Evolutionary conservation across 53 echinoderm and acorn worm species (phyloP), one percentile per base, ranked within the genome.

Genomic region (Hippasteria phrygiana): DNA sequence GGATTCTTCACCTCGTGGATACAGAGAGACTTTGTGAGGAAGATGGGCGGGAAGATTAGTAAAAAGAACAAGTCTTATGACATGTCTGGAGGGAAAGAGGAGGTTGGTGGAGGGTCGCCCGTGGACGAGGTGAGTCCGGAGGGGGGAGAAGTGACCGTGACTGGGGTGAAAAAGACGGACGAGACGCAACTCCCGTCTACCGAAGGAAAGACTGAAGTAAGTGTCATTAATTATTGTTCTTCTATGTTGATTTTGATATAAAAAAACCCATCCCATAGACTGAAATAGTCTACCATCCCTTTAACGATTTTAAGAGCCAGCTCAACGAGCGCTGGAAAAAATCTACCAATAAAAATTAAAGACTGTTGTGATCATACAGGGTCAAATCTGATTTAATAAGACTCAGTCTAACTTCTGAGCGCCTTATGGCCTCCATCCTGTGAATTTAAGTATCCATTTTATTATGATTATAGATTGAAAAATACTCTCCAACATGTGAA

Each of bases 21-120:
- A 48, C n/a, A 17, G 14, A 18, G 36, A 22, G 45, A 84, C 12
- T n/a, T 20, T 39, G 8, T 37, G 31, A 34, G 35, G 32, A 88
- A 88, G 31, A 88, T 88, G 88, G 88, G 88, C 36, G 88, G 65
- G 47, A 75, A 77, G 66, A 45, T 88, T n/a, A 78, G 88, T 65
- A 88, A 88, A 77, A 88, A 88, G 88, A 88, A 88, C 43, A 88
- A 88, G 85, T 85, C 85, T 26, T 88, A 88, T 35, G 35, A 78
- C 47, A 77, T 88, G 75, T 14, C 76, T 50, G 77, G 77, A 31
- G 77, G 77, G 8, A 26, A 88, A 22, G 88, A 66, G 4, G 77
- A 88, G 27, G 64, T 66, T 20, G 77, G 66, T 18, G 88, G 77
- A 62, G 88, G 77, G 17, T 66, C 88, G 76, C 77, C 75, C 10